Conservation (phyloP, 2,888 invertebrate genomes). For the Malthinus seriepunctatus region DNA sequence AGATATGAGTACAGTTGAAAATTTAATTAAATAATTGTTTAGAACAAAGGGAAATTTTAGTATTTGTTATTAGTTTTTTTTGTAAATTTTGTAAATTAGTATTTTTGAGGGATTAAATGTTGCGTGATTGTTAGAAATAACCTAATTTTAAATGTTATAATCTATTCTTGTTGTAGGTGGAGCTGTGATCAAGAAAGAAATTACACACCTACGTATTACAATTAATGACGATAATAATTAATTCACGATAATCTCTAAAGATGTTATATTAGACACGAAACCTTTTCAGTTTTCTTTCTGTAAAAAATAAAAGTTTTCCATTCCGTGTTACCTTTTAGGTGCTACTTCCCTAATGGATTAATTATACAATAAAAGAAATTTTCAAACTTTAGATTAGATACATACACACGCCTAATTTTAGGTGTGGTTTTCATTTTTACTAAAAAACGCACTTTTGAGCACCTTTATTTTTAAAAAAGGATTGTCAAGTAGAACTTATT, state of each 20-base stretch:
- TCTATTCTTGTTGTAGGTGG: constrained; percentile 2
- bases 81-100: no score
- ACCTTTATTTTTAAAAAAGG: background rate
- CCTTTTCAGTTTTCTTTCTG: background rate
- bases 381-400: constrained; percentile 7
- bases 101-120: constrained; percentile 10
- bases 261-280: constrained; percentile 18
- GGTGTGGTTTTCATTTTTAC: background rate
- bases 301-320: background rate
- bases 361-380: constrained; percentile 27
- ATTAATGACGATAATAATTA: constrained; percentile 18
- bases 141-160: constrained; percentile 9
- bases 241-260: constrained; percentile 17
- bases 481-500: background rate
- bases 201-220: constrained; percentile 19
- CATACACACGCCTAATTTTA: constrained; percentile 15
- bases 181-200: constrained; percentile 12
- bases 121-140: constrained; percentile 14
- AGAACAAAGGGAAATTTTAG: no score
- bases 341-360: constrained; percentile 26
- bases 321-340: constrained; percentile 16
- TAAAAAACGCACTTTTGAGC: background rate
- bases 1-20: no score
- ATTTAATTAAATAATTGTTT: no score
- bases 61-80: no score